Base-by-base conservation (phyloP, 2,797 vertebrate genomes). In the Melanotaenia boesemani region DNA sequence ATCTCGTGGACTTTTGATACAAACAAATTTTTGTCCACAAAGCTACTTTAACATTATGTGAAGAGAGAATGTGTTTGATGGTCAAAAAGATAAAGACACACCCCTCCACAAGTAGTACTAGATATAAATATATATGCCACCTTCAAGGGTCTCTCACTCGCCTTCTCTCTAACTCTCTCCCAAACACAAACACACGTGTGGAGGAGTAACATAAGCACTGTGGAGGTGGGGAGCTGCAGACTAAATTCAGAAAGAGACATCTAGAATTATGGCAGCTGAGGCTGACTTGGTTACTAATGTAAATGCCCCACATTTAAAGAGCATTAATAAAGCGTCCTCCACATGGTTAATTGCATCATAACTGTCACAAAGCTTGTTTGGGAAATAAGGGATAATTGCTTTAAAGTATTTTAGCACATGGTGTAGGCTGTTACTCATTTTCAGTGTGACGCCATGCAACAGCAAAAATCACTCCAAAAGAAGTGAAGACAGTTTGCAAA, bases 91-190 rank as follows among this genome's bases (percentile, higher is more conserved):
- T 50, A 61, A 69, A 37, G 82, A 81, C 84, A 87, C 86, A 62
- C 86, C 88, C 85, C 67, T 84, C 50, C 57, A 70, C 66, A 74
- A 74, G 70, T 37, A 44, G 69, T 50, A 50, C 55, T 55, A 70
- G 74, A 76, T 85, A 87, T 80, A 89, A 90, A 91, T 84, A 87
- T 66, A 79, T 64, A 57, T 24, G 22, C 70, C 80, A 76, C 79
- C 79, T 88, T 81, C 76, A 72, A 77, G 83, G 70, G 72, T 76
- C 77, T 62, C 77, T 54, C 54, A 52, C 58, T 66, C 52, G 8
- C 44, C 2, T 18, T 48, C 18, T n/a, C 62, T 36, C 63, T 46
- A 48, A 67, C 44, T 67, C 59, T 62, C 48, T 70, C 28, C 60
- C 52, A 70, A 82, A 76, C 2, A 71, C 59, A 76, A 73, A 74